Conservation (phyloP, 1,140 invertebrate species). For the Microvelia longipes region DNA sequence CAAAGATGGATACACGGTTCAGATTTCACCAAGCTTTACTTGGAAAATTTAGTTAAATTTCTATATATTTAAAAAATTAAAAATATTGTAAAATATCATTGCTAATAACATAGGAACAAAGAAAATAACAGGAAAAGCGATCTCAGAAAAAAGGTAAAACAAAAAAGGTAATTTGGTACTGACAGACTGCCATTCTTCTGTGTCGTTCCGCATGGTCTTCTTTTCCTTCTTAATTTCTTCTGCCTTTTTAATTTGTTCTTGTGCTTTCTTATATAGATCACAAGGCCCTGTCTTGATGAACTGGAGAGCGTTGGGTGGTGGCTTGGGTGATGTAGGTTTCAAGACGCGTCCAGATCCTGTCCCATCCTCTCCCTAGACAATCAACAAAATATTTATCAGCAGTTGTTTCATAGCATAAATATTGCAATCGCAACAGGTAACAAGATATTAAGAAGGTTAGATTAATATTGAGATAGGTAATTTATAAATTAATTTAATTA, state of each 20-base stretch:
- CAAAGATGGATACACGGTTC: too few species aligned
- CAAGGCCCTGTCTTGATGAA: slow-evolving; percentile 78
- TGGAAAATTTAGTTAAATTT: too few species aligned
- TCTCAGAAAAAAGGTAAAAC: not conserved
- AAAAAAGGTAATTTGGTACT: slow-evolving; percentile 28
- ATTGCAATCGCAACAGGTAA: not conserved
- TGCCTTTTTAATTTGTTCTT: slow-evolving; percentile 69
- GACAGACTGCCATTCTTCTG: slow-evolving; percentile 86
- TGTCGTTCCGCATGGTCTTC: slow-evolving; percentile 56
- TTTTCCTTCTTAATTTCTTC: slow-evolving; percentile 68
- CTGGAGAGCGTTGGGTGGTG: slow-evolving; percentile 69
- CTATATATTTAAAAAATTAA: too few species aligned
- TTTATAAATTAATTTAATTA: too few species aligned
- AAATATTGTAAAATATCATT: too few species aligned
- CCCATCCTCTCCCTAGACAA: not conserved
- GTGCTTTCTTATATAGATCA: slow-evolving; percentile 62
- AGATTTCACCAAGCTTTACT: too few species aligned
- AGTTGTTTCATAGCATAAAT: too few species aligned
- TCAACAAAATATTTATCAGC: too few species aligned
- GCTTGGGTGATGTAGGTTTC: slow-evolving; percentile 46
- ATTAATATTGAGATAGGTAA: not conserved
- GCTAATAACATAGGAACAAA: too few species aligned
- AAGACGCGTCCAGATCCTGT: slow-evolving; percentile 10
- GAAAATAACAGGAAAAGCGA: too few species aligned
- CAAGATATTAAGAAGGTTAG: not conserved